Evolutionary conservation across 1,140 invertebrate genomes (phyloP).

Genomic region (Drosophila ironensis): DNA sequence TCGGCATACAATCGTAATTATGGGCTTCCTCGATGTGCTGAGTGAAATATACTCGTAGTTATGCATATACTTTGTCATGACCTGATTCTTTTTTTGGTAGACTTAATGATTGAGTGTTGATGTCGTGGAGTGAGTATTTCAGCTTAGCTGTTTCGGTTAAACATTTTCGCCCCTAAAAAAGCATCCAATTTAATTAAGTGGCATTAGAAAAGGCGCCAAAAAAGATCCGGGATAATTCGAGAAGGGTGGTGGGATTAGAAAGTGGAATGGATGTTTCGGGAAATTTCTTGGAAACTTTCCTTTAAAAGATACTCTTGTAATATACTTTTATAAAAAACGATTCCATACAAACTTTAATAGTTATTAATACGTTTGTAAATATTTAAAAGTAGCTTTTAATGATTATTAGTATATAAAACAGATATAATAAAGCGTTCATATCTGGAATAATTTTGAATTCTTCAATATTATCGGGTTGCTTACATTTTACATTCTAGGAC

Average conservation of each 20-base stretch:
- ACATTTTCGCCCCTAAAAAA: conserved; percentile 28
- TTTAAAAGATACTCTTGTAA: neutral
- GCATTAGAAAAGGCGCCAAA: conserved; percentile 32
- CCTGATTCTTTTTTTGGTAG: conserved; percentile 12
- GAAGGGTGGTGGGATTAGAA: neutral
- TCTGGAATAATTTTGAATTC: too few species aligned
- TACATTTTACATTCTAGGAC: too few species aligned
- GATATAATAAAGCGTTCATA: too few species aligned
- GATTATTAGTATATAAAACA: too few species aligned
- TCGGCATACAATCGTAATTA: conserved; percentile 55
- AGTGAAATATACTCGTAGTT: conserved; percentile 33
- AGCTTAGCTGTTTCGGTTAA: conserved; percentile 1
- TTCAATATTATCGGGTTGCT: too few species aligned
- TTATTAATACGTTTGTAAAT: too few species aligned
- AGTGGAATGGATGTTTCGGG: neutral
- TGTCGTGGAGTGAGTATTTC: conserved; percentile 23
- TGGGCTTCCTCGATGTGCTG: conserved; percentile 10
- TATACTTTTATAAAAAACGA: neutral
- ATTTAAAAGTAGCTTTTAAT: too few species aligned
- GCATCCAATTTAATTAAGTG: conserved; percentile 69
- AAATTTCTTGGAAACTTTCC: too few species aligned
- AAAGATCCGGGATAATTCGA: conserved; percentile 18
- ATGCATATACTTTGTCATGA: conserved; percentile 16
- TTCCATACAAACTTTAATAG: too few species aligned
- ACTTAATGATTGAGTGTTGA: conserved; percentile 64